Evolutionary conservation across 2,888 invertebrate species (phyloP), one percentile per base, ranked within the genome.

Genomic region (Perdita meconis): DNA sequence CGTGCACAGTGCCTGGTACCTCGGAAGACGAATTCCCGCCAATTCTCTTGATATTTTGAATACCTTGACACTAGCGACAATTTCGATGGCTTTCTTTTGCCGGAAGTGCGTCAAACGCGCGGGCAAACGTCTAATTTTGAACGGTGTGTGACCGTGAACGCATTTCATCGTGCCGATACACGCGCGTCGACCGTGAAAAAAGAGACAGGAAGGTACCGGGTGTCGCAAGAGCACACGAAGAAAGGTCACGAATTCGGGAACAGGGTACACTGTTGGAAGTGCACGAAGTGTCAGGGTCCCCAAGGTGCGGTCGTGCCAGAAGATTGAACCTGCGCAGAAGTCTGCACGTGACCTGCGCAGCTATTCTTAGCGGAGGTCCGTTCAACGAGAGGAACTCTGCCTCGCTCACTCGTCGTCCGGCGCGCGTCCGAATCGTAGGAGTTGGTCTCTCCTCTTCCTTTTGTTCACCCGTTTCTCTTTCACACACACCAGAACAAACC

Each of bases 341-440:
- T 26, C 19, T 66, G 80, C 92, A 92, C 91, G 92, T 92, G 92
- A 88, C 85, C 87, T 87, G 89, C 88, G 89, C 90, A 87, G 88
- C 90, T 92, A 92, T 92, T 92, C 91, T 92, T 92, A 91, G 91
- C 89, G 80, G 87, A 90, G 91, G 89, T 88, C 89, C 86, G 84
- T 88, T 87, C 84, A 83, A 83, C 87, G 86, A 84, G 87, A 87
- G 76, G 86, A 86, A 86, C 88, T 84, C 85, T 87, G 86, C 79
- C 91, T 92, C 92, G 92, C 87, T 92, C 91, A 92, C 92, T 92
- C 93, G 93, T 93, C 93, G 94, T 93, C 92, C 92, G 92, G 93
- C 94, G 93, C 93, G 94, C 93, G 94, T 92, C 92, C 93, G 91
- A 93, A 92, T 90, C 89, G 89, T 89, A 72, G 91, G 86, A 88